phyloP scores from a whole-genome alignment of 2,113 vertebrate species.

The Sclerurus mexicanus region DNA sequence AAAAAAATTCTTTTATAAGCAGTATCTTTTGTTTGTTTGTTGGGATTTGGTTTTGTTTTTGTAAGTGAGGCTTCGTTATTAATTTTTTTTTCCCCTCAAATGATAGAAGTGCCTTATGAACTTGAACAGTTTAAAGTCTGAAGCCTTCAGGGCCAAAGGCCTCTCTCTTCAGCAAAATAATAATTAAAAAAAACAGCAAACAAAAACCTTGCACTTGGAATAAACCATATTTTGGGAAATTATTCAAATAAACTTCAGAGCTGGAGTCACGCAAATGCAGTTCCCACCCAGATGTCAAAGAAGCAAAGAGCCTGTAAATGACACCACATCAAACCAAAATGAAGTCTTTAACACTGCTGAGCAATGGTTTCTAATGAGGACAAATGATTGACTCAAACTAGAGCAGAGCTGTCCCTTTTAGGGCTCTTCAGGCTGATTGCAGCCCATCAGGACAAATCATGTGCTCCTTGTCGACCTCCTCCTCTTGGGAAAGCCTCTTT shows the following conservation, averaged over 20 bases:
- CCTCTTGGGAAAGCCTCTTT: slow-evolving; percentile 5
- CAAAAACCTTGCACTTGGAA: neutral
- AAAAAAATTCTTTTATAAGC: neutral
- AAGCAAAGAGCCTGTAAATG: neutral
- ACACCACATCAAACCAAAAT: neutral
- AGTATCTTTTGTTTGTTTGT: neutral
- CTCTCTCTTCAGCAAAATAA: neutral
- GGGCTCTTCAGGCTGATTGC: neutral
- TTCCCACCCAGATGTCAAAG: neutral
- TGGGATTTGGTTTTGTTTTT: neutral
- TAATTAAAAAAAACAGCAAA: neutral
- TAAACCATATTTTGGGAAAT: neutral
- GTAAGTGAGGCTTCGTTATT: neutral
- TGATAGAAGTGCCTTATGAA: neutral
- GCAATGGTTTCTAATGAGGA: neutral
- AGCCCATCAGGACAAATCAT: neutral
- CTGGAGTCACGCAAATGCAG: neutral
- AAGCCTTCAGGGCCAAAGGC: neutral
- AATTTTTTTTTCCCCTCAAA: neutral
- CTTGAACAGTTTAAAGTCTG: neutral
- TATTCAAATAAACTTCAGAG: neutral
- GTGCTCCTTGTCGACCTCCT: neutral
- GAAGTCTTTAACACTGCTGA: neutral
- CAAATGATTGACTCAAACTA: neutral
- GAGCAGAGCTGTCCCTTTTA: neutral